Evolutionary conservation across 2,888 invertebrate species (phyloP).

Genomic region (Agelastica alni): DNA sequence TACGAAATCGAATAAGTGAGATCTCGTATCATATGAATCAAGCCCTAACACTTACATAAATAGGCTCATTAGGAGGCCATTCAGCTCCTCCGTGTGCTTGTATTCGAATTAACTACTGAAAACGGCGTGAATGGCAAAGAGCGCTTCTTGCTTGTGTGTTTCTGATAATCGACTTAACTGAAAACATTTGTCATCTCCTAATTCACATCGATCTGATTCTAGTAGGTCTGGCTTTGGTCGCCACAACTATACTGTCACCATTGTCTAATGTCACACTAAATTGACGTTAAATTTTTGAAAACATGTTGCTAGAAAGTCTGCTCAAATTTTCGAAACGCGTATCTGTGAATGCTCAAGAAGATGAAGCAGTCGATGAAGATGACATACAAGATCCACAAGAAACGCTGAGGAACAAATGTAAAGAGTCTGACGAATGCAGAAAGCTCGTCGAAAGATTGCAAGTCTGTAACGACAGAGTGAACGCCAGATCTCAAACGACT

Average conservation of each 20-base stretch:
- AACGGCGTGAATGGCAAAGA: neutral
- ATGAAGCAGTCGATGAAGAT: conserved; percentile 51
- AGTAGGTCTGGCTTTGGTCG: too few relatives aligned
- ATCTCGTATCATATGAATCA: neutral
- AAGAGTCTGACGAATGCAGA: conserved; percentile 65
- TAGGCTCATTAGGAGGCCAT: conserved; percentile 1
- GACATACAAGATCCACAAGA: conserved; percentile 81
- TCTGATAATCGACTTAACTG: neutral
- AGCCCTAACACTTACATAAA: conserved; percentile 3
- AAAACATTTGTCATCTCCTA: too few relatives aligned
- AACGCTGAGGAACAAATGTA: conserved; percentile 72
- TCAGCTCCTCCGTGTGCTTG: neutral
- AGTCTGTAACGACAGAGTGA: conserved; percentile 87
- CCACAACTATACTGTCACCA: too few relatives aligned
- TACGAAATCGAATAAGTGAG: too few relatives aligned
- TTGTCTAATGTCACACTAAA: too few relatives aligned
- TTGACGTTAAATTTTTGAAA: too few relatives aligned
- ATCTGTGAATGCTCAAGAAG: too few relatives aligned
- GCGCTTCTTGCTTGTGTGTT: neutral
- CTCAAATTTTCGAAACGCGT: too few relatives aligned
- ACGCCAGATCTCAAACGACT: conserved; percentile 76
- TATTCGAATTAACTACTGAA: conserved; percentile 4
- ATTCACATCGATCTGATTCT: too few relatives aligned
- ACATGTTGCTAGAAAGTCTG: too few relatives aligned
- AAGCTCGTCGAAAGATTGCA: conserved; percentile 70